Conservation (phyloP, 2,888 invertebrate genomes). For the Cerastoderma edule region DNA sequence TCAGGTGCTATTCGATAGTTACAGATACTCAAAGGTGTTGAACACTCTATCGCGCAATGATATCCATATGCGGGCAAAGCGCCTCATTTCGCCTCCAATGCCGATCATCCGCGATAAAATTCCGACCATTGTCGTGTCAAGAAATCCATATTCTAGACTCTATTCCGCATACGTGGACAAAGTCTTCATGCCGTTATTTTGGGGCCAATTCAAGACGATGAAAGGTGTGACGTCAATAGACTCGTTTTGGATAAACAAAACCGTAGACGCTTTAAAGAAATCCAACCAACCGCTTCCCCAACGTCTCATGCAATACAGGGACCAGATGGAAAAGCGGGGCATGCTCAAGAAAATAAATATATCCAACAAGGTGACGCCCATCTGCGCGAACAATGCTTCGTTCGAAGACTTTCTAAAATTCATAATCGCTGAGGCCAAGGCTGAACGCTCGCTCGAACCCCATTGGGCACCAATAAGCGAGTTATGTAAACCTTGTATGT, state of each 20-base stretch:
- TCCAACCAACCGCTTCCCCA: slow-evolving; percentile 26
- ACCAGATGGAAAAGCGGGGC: slow-evolving; percentile 25
- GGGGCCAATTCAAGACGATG: slow-evolving; percentile 42
- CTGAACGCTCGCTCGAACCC: slow-evolving; percentile 31
- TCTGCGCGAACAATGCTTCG: slow-evolving; percentile 46
- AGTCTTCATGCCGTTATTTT: slow-evolving; percentile 54
- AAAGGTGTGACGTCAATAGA: slow-evolving; percentile 11
- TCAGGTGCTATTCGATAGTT: slow-evolving; percentile 41
- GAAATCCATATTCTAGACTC: slow-evolving; percentile 54
- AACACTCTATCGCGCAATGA: slow-evolving; percentile 37
- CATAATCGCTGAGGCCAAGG: slow-evolving; percentile 38
- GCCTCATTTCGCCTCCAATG: slow-evolving; percentile 28
- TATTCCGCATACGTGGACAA: slow-evolving; percentile 56
- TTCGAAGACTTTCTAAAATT: slow-evolving; percentile 55
- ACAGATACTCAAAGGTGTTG: slow-evolving; percentile 29
- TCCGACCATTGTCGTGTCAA: slow-evolving; percentile 39
- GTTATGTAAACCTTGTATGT: slow-evolving; percentile 50
- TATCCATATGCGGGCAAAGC: slow-evolving; percentile 40
- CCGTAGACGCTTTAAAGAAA: slow-evolving; percentile 32
- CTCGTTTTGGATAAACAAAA: slow-evolving; percentile 25
- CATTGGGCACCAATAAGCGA: slow-evolving; percentile 57
- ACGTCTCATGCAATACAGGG: slow-evolving; percentile 21
- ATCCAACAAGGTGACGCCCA: slow-evolving; percentile 27
- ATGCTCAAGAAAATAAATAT: slow-evolving; percentile 22
- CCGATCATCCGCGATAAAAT: slow-evolving; percentile 30